These are phyloP conservation scores for Pogonocichla stellata DNA, from an alignment of 2,113 vertebrate species.

Conservation along the genomic window DNA sequence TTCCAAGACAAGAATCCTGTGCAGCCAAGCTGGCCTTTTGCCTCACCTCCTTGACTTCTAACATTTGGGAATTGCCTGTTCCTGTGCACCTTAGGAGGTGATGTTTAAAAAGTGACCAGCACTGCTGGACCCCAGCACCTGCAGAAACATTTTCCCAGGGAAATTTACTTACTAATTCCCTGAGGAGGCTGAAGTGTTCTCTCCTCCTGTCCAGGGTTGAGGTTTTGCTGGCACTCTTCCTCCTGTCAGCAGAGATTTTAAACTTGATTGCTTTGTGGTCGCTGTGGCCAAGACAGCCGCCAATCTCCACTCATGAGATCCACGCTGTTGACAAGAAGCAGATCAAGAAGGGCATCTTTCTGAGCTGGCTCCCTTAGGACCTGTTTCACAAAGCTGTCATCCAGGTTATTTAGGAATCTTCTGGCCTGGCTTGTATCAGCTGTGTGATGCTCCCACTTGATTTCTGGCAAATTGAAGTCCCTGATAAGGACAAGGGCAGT, in stretches of 20 bases:
- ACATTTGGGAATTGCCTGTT: background rate
- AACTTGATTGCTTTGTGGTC: background rate
- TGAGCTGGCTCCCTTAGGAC: background rate
- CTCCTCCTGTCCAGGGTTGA: background rate
- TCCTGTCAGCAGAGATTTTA: background rate
- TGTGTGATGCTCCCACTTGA: background rate
- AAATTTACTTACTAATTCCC: background rate
- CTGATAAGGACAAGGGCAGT: background rate
- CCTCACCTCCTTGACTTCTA: background rate
- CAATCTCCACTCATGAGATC: background rate
- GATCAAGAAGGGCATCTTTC: background rate
- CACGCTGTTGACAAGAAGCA: background rate
- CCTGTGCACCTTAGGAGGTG: background rate
- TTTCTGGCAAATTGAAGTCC: background rate
- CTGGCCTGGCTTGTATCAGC: background rate
- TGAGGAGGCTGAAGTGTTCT: background rate
- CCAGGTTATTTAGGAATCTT: background rate
- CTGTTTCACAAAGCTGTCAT: background rate
- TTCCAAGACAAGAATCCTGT: background rate
- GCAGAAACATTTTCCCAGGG: background rate
- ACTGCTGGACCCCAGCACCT: background rate
- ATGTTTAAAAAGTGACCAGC: background rate
- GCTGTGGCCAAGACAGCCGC: rapidly evolving
- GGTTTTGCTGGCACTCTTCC: background rate
- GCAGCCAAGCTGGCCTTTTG: background rate